Conservation (phyloP, 2,113 vertebrate genomes). For the Columba janthina region DNA sequence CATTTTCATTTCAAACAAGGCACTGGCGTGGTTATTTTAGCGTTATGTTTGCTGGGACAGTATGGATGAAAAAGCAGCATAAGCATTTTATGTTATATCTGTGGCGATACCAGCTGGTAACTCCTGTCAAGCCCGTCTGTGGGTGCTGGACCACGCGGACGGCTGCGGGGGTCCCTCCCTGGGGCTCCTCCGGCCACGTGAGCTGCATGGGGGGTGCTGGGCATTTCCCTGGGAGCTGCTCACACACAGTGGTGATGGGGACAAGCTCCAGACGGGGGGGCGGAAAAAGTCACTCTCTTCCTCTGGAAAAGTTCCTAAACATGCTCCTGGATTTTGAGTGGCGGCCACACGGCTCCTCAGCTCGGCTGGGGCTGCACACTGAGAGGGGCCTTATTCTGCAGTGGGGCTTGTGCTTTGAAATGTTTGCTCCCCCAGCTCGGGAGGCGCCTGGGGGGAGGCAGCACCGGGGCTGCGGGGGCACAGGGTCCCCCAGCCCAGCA, state of each 20-base stretch:
- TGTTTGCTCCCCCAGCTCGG: background rate
- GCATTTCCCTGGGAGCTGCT: background rate
- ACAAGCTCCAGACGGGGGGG: background rate
- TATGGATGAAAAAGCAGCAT: background rate
- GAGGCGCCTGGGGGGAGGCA: background rate
- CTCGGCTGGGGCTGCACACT: rapidly evolving
- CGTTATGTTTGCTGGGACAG: background rate
- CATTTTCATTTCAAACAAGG: slow-evolving; percentile 36
- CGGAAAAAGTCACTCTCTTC: background rate
- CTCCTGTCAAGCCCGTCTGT: background rate
- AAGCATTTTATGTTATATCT: background rate
- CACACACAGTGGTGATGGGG: background rate
- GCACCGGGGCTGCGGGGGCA: background rate
- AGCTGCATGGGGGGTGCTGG: background rate
- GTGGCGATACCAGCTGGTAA: background rate
- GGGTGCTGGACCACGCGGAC: background rate
- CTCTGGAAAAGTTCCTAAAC: background rate
- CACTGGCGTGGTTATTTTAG: background rate
- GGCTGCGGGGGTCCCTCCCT: background rate
- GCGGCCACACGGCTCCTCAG: background rate
- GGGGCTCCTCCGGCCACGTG: rapidly evolving
- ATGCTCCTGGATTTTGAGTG: rapidly evolving
- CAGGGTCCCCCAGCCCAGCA: background rate
- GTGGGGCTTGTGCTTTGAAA: background rate
- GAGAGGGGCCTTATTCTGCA: background rate